Conservation (phyloP, 1,140 invertebrate genomes). For the Triops cancriformis region DNA sequence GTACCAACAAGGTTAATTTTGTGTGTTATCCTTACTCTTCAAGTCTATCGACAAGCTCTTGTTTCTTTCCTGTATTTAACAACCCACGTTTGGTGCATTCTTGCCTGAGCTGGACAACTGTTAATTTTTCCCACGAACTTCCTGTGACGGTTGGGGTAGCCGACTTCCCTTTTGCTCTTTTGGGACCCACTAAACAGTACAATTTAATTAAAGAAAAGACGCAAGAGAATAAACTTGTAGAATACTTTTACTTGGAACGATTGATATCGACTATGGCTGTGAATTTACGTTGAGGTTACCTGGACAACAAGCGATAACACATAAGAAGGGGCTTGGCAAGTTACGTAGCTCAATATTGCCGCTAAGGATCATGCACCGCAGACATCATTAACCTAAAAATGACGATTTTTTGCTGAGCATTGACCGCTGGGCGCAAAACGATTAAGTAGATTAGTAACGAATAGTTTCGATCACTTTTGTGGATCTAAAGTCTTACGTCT, state of each 20-base stretch:
- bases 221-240: not conserved
- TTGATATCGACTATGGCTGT: not conserved
- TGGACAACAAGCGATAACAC: not conserved
- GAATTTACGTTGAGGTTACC: not conserved
- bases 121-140: not conserved
- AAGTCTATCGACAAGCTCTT: not conserved
- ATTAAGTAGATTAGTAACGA: too few species aligned
- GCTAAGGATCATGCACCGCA: too few species aligned
- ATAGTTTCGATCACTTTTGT: too few species aligned
- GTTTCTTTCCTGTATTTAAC: not conserved
- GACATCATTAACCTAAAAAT: too few species aligned
- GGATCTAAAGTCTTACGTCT: too few species aligned
- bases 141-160: not conserved
- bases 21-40: not conserved
- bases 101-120: not conserved
- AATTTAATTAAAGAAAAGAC: not conserved
- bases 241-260: not conserved
- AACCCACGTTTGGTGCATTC: not conserved
- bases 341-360: too few species aligned
- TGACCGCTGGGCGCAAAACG: too few species aligned
- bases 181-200: not conserved
- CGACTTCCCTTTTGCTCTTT: not conserved
- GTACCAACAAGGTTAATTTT: not conserved
- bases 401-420: too few species aligned
- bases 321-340: not conserved